Evolutionary conservation across 2,888 invertebrate genomes (phyloP), one percentile per base, ranked within the genome.

Genomic region (Micoletzkya japonica): DNA sequence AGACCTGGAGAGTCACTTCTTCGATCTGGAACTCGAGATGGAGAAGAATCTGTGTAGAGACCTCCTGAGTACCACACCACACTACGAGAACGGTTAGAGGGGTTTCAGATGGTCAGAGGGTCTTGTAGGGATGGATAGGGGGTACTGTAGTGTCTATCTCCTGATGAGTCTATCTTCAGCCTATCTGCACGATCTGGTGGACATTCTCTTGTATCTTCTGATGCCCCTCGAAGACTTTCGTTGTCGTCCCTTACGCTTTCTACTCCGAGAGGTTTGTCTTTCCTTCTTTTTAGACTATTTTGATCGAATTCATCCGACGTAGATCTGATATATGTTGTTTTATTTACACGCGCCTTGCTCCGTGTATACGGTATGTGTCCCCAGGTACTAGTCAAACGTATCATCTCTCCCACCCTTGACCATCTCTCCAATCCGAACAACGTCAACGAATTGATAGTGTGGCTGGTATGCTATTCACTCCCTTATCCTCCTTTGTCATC

Each of bases 351-450:
- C n/a, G n/a, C n/a, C n/a, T n/a, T n/a, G n/a, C n/a, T n/a, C n/a
- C n/a, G n/a, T n/a, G n/a, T n/a, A n/a, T n/a, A n/a, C 20, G 10
- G 44, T 44, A 14, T 44, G 10, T 44, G 10, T 44, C 20, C 20
- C 83, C 70, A 74, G 64, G 73, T 67, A 20, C 17, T 69, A n/a
- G 69, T 69, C 17, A 70, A 73, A 61, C 90, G 91, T 66, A 88
- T 91, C 57, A 89, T 93, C 70, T 87, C 90, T 68, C 92, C 92
- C 0, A 87, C 91, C 49, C 87, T 93, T 60, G 89, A 90, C 83
- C 87, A 91, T 77, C 86, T 93, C 73, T 91, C 93, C 56, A 93
- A 94, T 87, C 94, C 95, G 64, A 93, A 94, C 89, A 93, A 92
- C 86, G 91, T 95, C 78, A 95, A 95, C 88, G 92, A 93, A 87